These are phyloP conservation scores for Trachelipus rathkii DNA, from an alignment of 1,140 invertebrate genomes.

Conservation along the genomic window DNA sequence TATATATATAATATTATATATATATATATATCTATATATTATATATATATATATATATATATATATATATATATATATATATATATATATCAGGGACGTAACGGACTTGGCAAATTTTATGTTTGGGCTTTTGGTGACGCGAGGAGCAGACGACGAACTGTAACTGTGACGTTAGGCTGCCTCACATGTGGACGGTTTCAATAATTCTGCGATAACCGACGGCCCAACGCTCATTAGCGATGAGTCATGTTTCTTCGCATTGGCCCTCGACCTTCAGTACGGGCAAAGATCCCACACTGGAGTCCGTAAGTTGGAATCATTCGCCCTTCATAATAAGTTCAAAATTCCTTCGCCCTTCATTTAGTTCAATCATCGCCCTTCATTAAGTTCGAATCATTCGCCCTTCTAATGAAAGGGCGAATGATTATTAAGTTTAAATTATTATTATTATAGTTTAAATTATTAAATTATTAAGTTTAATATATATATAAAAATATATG, in stretches of 20 bases:
- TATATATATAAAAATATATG: too few relatives aligned
- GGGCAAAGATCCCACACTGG: constrained; percentile 90
- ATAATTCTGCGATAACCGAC: constrained; percentile 98
- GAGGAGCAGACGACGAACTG: constrained; percentile 98
- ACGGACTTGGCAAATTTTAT: constrained; percentile 95
- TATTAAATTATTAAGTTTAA: too few relatives aligned
- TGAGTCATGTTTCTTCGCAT: constrained; percentile 94
- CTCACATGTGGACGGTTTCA: constrained; percentile 99
- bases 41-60: too few relatives aligned
- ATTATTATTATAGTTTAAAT: too few relatives aligned
- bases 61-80: too few relatives aligned
- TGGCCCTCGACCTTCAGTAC: constrained; percentile 97
- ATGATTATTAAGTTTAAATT: too few relatives aligned
- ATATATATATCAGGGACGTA: constrained; percentile 88
- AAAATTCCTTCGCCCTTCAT: too few relatives aligned
- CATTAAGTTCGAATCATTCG: too few relatives aligned
- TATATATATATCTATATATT: too few relatives aligned
- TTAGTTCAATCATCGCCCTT: too few relatives aligned
- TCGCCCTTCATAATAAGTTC: not conserved
- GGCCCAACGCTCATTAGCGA: constrained; percentile 99
- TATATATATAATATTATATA: too few relatives aligned
- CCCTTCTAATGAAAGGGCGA: too few relatives aligned
- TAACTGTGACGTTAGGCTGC: constrained; percentile 98
- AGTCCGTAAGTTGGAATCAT: constrained; percentile 66
- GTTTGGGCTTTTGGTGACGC: constrained; percentile 99